Percentiles rank a stretch among this genome's conserved stretches.
phyloP scores from a whole-genome alignment of 2,797 vertebrate genomes.

The Pangasius larnaudii region DNA sequence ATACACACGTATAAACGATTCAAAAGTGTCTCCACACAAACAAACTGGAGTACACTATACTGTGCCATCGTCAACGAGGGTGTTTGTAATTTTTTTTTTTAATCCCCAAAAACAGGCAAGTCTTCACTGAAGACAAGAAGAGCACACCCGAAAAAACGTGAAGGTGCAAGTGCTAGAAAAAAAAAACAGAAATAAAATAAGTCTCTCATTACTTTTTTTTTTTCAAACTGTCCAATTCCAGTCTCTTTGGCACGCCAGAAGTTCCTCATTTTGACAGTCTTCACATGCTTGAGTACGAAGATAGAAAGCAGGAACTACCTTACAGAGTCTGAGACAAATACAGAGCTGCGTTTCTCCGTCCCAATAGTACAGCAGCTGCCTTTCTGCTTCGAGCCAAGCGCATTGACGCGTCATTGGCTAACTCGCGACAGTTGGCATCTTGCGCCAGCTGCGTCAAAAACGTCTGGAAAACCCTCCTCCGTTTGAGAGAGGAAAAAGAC shows the following conservation, averaged over 20 bases:
- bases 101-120: conserved; percentile 73
- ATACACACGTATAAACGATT: conserved; percentile 77
- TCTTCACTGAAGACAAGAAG: conserved; percentile 96
- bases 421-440: conserved; percentile 70
- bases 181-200: not conserved
- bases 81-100: conserved; percentile 55
- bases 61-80: conserved; percentile 72
- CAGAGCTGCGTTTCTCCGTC: conserved; percentile 66
- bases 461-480: conserved; percentile 57
- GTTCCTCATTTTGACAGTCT: conserved; percentile 45
- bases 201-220: conserved; percentile 29
- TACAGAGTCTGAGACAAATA: conserved; percentile 71
- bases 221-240: conserved; percentile 67
- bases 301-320: conserved; percentile 53
- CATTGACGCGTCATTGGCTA: conserved; percentile 64
- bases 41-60: conserved; percentile 78
- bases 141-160: conserved; percentile 59
- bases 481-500: conserved; percentile 63
- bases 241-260: conserved; percentile 74
- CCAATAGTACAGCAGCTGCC: conserved; percentile 70
- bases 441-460: conserved; percentile 69
- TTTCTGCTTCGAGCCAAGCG: conserved; percentile 67
- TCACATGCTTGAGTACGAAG: conserved; percentile 64
- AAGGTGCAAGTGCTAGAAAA: conserved; percentile 63
- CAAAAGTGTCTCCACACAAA: conserved; percentile 78